Percentiles rank a stretch among this genome's conserved stretches.
These are phyloP conservation scores for Yponomeuta malinellus DNA, from an alignment of 2,888 invertebrate species.

Conservation along the genomic window DNA sequence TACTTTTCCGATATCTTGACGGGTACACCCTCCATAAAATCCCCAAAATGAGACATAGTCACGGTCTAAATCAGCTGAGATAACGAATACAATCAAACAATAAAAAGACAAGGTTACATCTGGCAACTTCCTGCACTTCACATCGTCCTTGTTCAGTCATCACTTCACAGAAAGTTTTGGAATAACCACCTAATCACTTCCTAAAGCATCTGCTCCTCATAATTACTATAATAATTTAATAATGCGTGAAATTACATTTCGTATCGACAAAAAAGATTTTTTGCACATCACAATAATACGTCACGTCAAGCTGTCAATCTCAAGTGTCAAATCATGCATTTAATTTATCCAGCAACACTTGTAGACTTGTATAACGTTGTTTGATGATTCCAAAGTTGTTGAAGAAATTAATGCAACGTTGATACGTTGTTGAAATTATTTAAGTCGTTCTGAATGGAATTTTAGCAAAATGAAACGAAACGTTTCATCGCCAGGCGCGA, in stretches of 20 bases:
- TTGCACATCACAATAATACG: neutral
- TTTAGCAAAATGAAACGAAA: neutral
- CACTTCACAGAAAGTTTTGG: conserved; percentile 34
- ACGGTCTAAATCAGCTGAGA: conserved; percentile 34
- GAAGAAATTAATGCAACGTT: neutral
- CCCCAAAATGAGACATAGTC: conserved; percentile 71
- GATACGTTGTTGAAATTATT: neutral
- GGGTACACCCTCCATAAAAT: conserved; percentile 88
- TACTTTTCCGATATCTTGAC: conserved; percentile 93
- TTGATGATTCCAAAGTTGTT: neutral
- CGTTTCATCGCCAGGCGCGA: neutral
- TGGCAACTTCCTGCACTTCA: conserved; percentile 57
- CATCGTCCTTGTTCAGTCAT: conserved; percentile 65
- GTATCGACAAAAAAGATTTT: neutral
- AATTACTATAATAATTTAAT: neutral
- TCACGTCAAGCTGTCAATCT: neutral
- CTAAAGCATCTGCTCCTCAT: too few species aligned
- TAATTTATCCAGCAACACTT: neutral
- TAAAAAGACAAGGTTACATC: conserved; percentile 64
- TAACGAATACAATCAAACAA: conserved; percentile 53
- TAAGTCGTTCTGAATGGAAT: neutral
- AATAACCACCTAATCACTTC: neutral
- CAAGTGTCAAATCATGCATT: neutral
- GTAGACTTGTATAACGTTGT: neutral
- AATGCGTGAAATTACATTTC: neutral